Conservation (phyloP, 2,797 vertebrate species). For the Phaenicophaeus curvirostris region DNA sequence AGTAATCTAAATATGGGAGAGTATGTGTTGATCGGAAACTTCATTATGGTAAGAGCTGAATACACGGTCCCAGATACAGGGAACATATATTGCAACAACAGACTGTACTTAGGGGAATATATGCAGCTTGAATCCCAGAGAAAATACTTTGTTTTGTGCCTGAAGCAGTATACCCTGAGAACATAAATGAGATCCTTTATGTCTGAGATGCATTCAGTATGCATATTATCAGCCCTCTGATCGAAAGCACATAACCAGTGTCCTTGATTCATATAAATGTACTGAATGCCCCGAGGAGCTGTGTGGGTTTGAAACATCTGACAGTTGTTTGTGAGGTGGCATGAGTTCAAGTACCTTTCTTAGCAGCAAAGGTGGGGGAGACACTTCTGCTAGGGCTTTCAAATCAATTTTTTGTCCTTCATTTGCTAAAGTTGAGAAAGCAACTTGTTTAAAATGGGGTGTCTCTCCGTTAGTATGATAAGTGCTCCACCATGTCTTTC, state of each 20-base stretch:
- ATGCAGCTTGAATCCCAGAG: constrained; percentile 36
- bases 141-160: constrained; percentile 54
- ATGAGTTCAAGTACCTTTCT: constrained; percentile 51
- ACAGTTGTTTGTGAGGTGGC: constrained; percentile 57
- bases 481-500: not conserved
- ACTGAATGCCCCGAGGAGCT: constrained; percentile 64
- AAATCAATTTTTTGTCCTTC: constrained; percentile 54
- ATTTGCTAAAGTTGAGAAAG: constrained; percentile 49
- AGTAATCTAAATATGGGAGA: not conserved
- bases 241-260: constrained; percentile 65
- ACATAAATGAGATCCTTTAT: constrained; percentile 62
- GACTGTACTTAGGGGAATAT: not conserved
- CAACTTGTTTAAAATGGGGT: constrained; percentile 2
- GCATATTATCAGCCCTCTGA: constrained; percentile 65
- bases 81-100: not conserved
- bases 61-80: not conserved
- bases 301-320: constrained; percentile 60
- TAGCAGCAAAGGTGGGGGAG: not conserved
- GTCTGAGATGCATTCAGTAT: constrained; percentile 58
- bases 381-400: constrained; percentile 14
- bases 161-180: constrained; percentile 32
- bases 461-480: not conserved
- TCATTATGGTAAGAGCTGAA: not conserved
- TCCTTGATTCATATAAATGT: constrained; percentile 64
- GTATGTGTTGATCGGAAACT: not conserved